These are phyloP conservation scores for Drosophila aff. DNA, from an alignment of 1,140 invertebrate genomes.

Conservation along the genomic window DNA sequence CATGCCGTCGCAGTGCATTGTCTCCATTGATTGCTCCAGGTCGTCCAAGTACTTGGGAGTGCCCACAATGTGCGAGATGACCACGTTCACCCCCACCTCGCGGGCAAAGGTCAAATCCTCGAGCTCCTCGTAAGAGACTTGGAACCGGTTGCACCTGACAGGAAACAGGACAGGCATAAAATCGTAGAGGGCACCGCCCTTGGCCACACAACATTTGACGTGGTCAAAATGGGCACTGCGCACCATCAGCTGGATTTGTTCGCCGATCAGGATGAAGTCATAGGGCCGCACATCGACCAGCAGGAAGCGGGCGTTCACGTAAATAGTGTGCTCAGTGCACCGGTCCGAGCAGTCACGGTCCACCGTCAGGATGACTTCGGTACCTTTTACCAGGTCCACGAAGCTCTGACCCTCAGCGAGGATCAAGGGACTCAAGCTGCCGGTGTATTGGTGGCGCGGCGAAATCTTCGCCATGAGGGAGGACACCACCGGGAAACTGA, in stretches of 20 bases:
- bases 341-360: constrained; percentile 53
- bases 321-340: constrained; percentile 38
- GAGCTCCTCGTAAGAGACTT: constrained; percentile 72
- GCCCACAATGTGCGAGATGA: constrained; percentile 66
- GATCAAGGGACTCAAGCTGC: constrained; percentile 25
- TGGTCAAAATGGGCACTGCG: constrained; percentile 13
- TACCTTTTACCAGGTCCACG: constrained; percentile 21
- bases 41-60: constrained; percentile 57
- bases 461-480: constrained; percentile 69
- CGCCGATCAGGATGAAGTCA: constrained; percentile 72
- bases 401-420: neutral
- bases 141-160: constrained; percentile 46
- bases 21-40: constrained; percentile 43
- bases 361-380: constrained; percentile 46
- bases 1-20: constrained; percentile 62
- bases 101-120: constrained; percentile 78
- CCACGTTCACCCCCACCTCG: constrained; percentile 72
- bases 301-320: constrained; percentile 74
- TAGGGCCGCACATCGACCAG: constrained; percentile 42
- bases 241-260: constrained; percentile 69
- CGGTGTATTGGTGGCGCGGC: constrained; percentile 73
- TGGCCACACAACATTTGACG: constrained; percentile 61
- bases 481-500: constrained; percentile 68
- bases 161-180: constrained; percentile 74
- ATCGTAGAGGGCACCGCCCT: constrained; percentile 47